phyloP scores from a whole-genome alignment of 2,888 invertebrate species.

The Stratiomys singularior region DNA sequence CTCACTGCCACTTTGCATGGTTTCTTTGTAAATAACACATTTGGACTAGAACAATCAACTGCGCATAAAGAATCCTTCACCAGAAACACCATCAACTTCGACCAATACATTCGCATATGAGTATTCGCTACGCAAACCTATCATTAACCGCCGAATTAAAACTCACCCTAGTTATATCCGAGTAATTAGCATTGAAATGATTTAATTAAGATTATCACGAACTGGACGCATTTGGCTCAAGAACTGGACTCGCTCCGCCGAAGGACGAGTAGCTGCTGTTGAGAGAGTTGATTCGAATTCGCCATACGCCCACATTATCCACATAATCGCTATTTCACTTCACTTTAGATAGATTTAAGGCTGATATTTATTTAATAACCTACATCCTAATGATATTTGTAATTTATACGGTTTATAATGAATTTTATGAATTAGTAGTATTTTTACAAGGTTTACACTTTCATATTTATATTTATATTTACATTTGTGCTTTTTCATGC shows the following conservation, averaged over 20 bases:
- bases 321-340: not conserved
- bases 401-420: conserved; percentile 15
- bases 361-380: conserved; percentile 38
- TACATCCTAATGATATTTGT: conserved; percentile 17
- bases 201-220: not conserved
- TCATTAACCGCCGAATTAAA: not conserved
- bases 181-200: not conserved
- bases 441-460: not conserved
- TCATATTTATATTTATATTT: conserved; percentile 25
- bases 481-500: conserved; percentile 30
- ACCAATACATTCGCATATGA: too few species aligned
- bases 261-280: not conserved
- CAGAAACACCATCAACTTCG: not conserved
- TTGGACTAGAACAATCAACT: not conserved
- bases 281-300: not conserved
- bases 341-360: conserved; percentile 41
- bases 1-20: not conserved
- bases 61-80: not conserved
- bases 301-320: conserved; percentile 29
- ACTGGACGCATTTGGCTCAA: not conserved
- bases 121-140: not conserved
- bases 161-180: not conserved
- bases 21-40: conserved; percentile 26
- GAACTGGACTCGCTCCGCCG: not conserved
- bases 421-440: conserved; percentile 10